These are phyloP conservation scores for Agriopis marginaria DNA, from an alignment of 2,888 invertebrate genomes.

Conservation along the genomic window DNA sequence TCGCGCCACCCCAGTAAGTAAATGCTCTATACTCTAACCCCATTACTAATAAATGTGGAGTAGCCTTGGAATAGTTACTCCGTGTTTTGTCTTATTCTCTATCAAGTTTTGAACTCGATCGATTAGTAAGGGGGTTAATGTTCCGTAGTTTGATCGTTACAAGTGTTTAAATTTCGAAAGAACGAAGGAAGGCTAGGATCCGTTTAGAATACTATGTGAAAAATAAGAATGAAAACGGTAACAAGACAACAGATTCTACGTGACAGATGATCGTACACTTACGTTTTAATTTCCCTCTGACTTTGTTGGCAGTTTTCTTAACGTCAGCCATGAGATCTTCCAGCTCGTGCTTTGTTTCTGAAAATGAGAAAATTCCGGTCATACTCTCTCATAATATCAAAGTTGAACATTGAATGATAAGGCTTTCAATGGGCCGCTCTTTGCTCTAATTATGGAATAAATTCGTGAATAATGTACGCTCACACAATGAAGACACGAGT, in stretches of 20 bases:
- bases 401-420: conserved; percentile 35
- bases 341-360: conserved; percentile 99
- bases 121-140: too few relatives aligned
- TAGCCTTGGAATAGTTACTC: too few relatives aligned
- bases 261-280: conserved; percentile 63
- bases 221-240: background rate
- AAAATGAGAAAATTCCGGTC: conserved; percentile 66
- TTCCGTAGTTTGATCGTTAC: too few relatives aligned
- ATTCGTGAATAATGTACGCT: conserved; percentile 46
- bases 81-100: too few relatives aligned
- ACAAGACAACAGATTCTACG: background rate
- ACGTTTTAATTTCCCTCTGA: conserved; percentile 99
- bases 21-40: too few relatives aligned
- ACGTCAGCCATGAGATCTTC: conserved; percentile 99
- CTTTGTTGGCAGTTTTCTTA: conserved; percentile 99
- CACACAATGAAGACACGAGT: conserved; percentile 50
- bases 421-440: conserved; percentile 35
- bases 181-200: too few relatives aligned
- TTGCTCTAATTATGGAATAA: conserved; percentile 43
- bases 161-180: too few relatives aligned
- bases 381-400: conserved; percentile 12
- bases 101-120: too few relatives aligned
- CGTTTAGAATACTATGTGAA: too few relatives aligned
- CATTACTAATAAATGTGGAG: too few relatives aligned
- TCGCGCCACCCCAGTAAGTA: too few relatives aligned